Evolutionary conservation across 1,140 invertebrate genomes (phyloP).

Genomic region (Diachasma alloeum): DNA sequence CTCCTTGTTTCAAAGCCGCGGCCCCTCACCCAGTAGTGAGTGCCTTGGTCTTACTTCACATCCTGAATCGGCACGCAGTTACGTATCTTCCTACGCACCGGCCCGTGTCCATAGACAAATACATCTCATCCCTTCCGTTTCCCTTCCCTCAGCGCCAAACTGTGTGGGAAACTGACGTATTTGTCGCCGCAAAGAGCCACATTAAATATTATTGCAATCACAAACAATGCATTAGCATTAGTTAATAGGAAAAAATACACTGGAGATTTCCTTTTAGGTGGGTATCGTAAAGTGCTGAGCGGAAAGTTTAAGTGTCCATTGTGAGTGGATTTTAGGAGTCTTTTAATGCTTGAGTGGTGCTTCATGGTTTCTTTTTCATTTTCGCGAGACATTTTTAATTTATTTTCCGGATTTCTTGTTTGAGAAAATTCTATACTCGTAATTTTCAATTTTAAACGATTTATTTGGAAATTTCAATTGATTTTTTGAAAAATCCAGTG

Average conservation of each 20-base stretch:
- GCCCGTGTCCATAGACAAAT: conserved; percentile 16
- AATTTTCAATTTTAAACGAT: no score
- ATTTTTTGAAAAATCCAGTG: no score
- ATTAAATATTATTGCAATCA: neutral
- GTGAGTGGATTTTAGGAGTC: no score
- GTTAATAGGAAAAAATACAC: neutral
- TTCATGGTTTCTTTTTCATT: neutral
- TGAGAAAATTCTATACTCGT: no score
- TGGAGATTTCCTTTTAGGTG: neutral
- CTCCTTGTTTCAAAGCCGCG: conserved; percentile 39
- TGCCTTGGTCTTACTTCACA: conserved; percentile 42
- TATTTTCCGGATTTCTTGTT: no score
- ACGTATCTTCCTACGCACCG: conserved; percentile 32
- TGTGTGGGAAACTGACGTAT: conserved; percentile 32
- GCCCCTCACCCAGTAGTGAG: conserved; percentile 21
- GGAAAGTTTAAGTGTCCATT: no score
- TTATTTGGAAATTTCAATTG: no score
- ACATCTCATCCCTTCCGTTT: neutral
- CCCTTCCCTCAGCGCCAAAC: neutral
- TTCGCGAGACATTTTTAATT: neutral
- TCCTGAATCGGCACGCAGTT: conserved; percentile 38
- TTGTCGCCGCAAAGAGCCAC: conserved; percentile 11
- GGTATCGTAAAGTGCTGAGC: neutral
- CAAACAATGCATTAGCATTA: neutral
- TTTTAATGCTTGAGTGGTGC: neutral